These are phyloP conservation scores for Rhopalosiphum maidis DNA, from an alignment of 1,140 invertebrate genomes.

Conservation along the genomic window DNA sequence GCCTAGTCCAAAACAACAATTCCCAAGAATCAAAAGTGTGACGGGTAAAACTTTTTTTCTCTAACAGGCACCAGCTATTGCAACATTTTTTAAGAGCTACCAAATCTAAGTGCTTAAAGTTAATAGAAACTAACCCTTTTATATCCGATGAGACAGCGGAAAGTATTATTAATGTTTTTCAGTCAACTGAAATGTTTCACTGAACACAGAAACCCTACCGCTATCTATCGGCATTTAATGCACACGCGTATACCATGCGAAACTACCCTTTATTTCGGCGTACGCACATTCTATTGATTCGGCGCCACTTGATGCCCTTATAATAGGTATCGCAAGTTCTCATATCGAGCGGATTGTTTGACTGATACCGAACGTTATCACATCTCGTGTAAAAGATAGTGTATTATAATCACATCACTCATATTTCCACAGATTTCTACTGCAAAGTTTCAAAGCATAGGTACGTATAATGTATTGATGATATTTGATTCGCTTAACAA, in stretches of 20 bases:
- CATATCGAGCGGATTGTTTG: neutral
- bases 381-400: neutral
- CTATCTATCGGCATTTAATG: conserved; percentile 4
- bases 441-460: neutral
- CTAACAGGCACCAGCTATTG: neutral
- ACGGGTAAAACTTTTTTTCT: neutral
- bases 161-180: neutral
- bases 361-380: neutral
- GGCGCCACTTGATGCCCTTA: neutral
- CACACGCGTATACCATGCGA: neutral
- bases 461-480: neutral
- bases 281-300: conserved; percentile 12
- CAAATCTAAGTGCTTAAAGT: neutral
- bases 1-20: neutral
- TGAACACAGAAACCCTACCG: neutral
- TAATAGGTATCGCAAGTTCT: neutral
- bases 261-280: neutral
- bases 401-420: neutral
- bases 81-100: neutral
- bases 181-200: neutral
- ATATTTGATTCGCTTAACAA: neutral
- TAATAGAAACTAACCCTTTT: neutral
- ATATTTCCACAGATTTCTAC: neutral
- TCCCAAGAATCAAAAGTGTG: neutral
- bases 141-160: neutral